phyloP scores from a whole-genome alignment of 2,113 vertebrate genomes.

The Mesoclemmys tuberculata region DNA sequence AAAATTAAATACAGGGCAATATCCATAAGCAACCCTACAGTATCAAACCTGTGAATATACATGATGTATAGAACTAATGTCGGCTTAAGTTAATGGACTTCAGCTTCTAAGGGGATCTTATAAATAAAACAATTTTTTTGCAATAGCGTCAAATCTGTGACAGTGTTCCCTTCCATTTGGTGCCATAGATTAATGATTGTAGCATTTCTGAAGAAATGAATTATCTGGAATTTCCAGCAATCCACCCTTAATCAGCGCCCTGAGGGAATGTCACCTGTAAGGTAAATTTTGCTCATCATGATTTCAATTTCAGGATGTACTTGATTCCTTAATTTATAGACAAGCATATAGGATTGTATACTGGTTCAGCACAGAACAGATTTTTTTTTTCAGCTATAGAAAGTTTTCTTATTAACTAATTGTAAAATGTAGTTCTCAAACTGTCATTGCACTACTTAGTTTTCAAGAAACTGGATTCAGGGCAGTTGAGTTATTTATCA shows the following conservation, averaged over 20 bases:
- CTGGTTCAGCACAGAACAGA: background rate
- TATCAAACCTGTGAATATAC: background rate
- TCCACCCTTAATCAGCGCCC: background rate
- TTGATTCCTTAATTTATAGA: background rate
- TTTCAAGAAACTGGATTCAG: background rate
- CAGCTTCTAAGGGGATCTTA: background rate
- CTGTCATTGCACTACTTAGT: background rate
- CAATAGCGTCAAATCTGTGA: background rate
- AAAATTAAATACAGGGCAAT: background rate
- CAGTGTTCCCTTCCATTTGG: background rate
- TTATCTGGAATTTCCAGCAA: background rate
- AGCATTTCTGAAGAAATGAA: background rate
- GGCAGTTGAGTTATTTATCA: rapidly evolving
- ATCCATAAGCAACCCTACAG: background rate
- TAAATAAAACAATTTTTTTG: background rate
- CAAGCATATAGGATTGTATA: rapidly evolving
- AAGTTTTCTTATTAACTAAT: background rate
- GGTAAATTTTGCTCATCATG: background rate
- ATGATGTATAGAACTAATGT: background rate
- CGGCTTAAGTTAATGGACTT: rapidly evolving
- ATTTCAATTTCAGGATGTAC: background rate
- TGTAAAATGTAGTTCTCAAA: background rate
- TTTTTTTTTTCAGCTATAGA: background rate
- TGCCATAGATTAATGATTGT: rapidly evolving
- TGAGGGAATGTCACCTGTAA: background rate